phyloP scores from a whole-genome alignment of 2,888 invertebrate genomes.

The Drosophila meridionalis region DNA sequence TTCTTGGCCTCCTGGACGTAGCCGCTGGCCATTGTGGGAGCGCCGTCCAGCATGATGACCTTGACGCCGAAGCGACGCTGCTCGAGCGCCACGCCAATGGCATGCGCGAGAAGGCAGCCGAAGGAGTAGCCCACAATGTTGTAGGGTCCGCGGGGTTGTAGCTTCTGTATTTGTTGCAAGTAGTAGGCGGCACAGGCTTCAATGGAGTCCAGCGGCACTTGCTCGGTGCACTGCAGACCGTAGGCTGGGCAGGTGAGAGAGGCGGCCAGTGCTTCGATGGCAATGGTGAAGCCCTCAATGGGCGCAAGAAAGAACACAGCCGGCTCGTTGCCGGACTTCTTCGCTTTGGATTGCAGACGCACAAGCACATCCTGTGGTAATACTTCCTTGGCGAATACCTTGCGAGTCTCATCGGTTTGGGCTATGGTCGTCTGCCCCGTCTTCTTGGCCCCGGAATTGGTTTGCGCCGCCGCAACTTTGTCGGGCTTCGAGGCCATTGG shows the following conservation, averaged over 20 bases:
- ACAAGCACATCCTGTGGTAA: slow-evolving; percentile 91
- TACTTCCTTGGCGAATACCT: slow-evolving; percentile 88
- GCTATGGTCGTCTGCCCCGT: slow-evolving; percentile 72
- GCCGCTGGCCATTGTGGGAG: slow-evolving; percentile 92
- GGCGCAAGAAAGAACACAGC: slow-evolving; percentile 92
- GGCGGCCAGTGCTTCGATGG: slow-evolving; percentile 90
- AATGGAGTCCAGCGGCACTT: slow-evolving; percentile 91
- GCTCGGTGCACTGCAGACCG: slow-evolving; percentile 94
- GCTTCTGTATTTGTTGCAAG: slow-evolving; percentile 89
- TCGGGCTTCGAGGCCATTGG: slow-evolving; percentile 16
- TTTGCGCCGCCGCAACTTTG: not conserved
- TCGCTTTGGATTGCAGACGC: slow-evolving; percentile 87
- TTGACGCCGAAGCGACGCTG: slow-evolving; percentile 84
- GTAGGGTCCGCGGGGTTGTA: slow-evolving; percentile 94
- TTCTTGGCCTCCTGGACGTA: slow-evolving; percentile 89
- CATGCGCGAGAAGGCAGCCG: slow-evolving; percentile 97
- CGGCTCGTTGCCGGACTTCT: slow-evolving; percentile 78
- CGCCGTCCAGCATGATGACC: slow-evolving; percentile 94
- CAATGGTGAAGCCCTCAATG: slow-evolving; percentile 93
- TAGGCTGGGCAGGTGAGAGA: slow-evolving; percentile 91
- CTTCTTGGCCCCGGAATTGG: slow-evolving; percentile 9
- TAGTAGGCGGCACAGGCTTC: slow-evolving; percentile 90
- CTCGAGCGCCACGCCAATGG: slow-evolving; percentile 95
- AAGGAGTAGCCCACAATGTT: slow-evolving; percentile 97
- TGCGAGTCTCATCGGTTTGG: slow-evolving; percentile 86